Evolutionary conservation across 2,113 vertebrate genomes (phyloP).

Genomic region (Synchiropus splendidus): DNA sequence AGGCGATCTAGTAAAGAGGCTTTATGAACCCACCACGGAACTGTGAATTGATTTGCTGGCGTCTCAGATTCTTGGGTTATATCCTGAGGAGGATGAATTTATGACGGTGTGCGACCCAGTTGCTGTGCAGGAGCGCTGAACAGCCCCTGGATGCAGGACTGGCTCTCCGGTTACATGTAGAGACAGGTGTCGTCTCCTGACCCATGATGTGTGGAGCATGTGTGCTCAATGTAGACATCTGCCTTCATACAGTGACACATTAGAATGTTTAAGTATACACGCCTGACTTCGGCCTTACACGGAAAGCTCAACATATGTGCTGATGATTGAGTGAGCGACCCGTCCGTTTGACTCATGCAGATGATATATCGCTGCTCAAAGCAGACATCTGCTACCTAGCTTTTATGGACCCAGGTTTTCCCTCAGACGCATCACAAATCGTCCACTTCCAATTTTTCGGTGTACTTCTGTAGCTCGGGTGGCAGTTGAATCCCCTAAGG

Average conservation of each 20-base stretch:
- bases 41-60: constrained; percentile 63
- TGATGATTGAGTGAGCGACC: no score
- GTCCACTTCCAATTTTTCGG: no score
- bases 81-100: constrained; percentile 65
- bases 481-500: no score
- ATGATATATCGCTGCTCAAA: no score
- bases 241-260: constrained; percentile 42
- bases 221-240: constrained; percentile 50
- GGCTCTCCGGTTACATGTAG: constrained; percentile 56
- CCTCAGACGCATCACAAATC: no score
- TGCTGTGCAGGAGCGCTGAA: constrained; percentile 46
- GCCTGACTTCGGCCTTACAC: no score
- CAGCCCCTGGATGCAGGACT: constrained; percentile 32
- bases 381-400: constrained; percentile 2
- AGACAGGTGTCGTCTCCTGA: constrained; percentile 62
- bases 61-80: constrained; percentile 60
- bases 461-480: no score
- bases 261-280: not conserved
- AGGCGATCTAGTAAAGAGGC: constrained; percentile 43
- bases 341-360: no score
- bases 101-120: constrained; percentile 54
- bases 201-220: constrained; percentile 54
- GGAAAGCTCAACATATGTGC: no score
- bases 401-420: no score
- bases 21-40: constrained; percentile 54